Evolutionary conservation across 1,140 invertebrate genomes (phyloP).

Genomic region (Diploscapter pachys): DNA sequence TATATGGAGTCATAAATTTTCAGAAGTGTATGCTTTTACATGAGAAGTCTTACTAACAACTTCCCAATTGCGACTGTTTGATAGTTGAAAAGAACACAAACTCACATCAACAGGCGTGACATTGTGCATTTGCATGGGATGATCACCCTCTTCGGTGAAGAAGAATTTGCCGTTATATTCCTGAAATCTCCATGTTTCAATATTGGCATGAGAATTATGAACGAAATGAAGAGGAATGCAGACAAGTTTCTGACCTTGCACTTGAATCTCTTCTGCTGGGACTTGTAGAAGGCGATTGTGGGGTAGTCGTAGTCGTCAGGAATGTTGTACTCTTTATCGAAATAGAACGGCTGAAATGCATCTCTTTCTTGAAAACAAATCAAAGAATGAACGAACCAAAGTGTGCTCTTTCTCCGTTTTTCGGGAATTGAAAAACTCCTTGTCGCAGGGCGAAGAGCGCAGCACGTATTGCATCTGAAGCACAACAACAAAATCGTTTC

Average conservation of each 20-base stretch:
- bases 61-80: not conserved
- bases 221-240: constrained; percentile 39
- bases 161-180: constrained; percentile 14
- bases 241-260: constrained; percentile 19
- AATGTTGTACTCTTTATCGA: constrained; percentile 49
- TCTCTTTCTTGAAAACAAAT: constrained; percentile 7
- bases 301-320: constrained; percentile 51
- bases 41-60: not conserved
- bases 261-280: constrained; percentile 46
- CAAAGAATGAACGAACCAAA: constrained; percentile 40
- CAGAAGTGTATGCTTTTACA: not conserved
- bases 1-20: not conserved
- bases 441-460: constrained; percentile 55
- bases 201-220: constrained; percentile 23
- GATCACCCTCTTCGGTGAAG: constrained; percentile 1
- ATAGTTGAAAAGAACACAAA: constrained; percentile 5
- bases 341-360: constrained; percentile 54
- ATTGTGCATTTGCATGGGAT: constrained; percentile 17
- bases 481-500: not conserved
- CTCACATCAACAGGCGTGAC: constrained; percentile 3
- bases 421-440: constrained; percentile 53
- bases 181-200: constrained; percentile 9
- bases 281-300: constrained; percentile 50
- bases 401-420: constrained; percentile 40
- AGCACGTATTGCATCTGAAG: constrained; percentile 52